Evolutionary conservation across 1,140 invertebrate species (phyloP), one percentile per base, ranked within the genome.

Genomic region (Leptinotarsa defecta): DNA sequence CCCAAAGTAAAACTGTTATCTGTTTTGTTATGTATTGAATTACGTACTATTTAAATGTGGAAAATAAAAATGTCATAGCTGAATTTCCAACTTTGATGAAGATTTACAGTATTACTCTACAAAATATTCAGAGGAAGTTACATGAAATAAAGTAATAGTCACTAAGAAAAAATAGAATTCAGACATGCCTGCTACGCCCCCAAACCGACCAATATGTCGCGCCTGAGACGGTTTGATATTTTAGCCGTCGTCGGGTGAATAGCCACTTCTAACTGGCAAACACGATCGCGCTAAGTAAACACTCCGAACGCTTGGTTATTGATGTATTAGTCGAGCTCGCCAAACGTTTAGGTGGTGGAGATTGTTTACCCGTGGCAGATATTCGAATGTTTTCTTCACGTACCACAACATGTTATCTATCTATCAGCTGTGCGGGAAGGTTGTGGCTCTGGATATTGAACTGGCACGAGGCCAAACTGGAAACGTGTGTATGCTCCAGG

Each of bases 191-290:
- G 34, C 34, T 34, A 34, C 34, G 1, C 34, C 34, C 1, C 34
- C 34, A 34, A 34, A 8, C 34, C 8, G 6, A 34, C 34, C 34
- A 34, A 2, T 34, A 8, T 67, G 27, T 67, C 27, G 64, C 27
- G 64, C 13, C 43, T 34, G 43, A 19, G 67, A 68, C 67, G 24
- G 67, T 17, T 57, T 57, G 13, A 13, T 17, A 19, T 57, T 57
- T 19, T 19, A 57, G 15, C 52, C 52, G 67, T 68, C 43, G 43
- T 20, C 67, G 67, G 24, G 15, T 68, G 67, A 68, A 68, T 68
- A 68, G 67, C 67, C 67, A 68, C 67, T 68, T 68, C 67, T 68
- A 68, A 68, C 64, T 67, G 6, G 64, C 27, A 67, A 70, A 70
- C 57, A 57, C 22, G 70, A 62, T 71, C 70, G 24, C 57, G 52